Percentiles rank a stretch among this genome's conserved stretches.
These are phyloP conservation scores for Volucella inanis DNA, from an alignment of 2,888 invertebrate genomes.

Conservation along the genomic window DNA sequence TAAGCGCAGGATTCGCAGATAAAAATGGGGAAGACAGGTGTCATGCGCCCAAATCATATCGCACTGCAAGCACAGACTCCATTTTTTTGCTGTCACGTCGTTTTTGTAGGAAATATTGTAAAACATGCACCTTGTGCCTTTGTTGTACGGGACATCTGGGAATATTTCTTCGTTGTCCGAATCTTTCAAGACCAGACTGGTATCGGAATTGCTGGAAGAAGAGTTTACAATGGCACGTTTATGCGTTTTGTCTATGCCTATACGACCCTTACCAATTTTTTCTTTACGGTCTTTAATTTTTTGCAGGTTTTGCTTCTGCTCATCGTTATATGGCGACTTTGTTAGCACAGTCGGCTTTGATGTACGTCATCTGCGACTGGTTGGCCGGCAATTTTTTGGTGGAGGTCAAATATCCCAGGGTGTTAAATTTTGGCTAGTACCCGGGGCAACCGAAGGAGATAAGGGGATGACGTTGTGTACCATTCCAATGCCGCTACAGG, in stretches of 20 bases:
- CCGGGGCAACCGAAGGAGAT: constrained; percentile 22
- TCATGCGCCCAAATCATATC: constrained; percentile 49
- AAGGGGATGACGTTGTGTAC: constrained; percentile 12
- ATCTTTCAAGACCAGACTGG: constrained; percentile 30
- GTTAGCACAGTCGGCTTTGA: constrained; percentile 31
- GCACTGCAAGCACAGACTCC: constrained; percentile 49
- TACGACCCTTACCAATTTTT: constrained; percentile 24
- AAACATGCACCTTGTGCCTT: no score
- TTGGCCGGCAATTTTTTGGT: constrained; percentile 44
- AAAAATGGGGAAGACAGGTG: no score
- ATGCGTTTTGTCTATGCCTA: constrained; percentile 31
- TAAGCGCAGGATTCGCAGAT: no score
- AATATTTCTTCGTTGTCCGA: constrained; percentile 32
- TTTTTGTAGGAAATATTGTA: no score
- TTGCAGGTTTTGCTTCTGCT: constrained; percentile 44
- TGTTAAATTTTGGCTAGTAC: constrained; percentile 39
- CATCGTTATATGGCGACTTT: constrained; percentile 53
- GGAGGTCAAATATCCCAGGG: constrained; percentile 59
- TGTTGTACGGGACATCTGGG: constrained; percentile 4
- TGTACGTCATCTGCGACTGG: constrained; percentile 49
- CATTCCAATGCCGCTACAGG: neutral
- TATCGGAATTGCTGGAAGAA: constrained; percentile 33
- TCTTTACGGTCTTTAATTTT: constrained; percentile 15
- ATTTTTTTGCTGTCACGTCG: no score
- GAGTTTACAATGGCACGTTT: constrained; percentile 11